Conservation (phyloP, 2,797 vertebrate genomes). For the Peromyscus aztecus region DNA sequence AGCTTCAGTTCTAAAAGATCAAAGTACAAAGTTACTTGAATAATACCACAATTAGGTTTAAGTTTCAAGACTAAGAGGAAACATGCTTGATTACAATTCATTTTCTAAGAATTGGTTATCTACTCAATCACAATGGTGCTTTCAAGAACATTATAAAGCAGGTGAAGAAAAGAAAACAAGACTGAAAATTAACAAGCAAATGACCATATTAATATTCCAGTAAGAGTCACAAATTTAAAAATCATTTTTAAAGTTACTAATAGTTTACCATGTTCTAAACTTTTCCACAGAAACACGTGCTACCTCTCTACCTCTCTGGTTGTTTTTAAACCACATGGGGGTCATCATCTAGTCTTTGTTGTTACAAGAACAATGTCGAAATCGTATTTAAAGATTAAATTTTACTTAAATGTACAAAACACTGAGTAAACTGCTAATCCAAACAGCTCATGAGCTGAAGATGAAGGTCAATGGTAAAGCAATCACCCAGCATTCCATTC, state of each 20-base stretch:
- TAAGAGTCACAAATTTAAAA: constrained; percentile 42
- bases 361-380: not conserved
- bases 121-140: not conserved
- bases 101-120: constrained; percentile 54
- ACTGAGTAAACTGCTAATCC: not conserved
- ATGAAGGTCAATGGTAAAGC: not conserved
- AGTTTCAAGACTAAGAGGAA: constrained; percentile 48
- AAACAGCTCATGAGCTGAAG: not conserved
- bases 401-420: constrained; percentile 49
- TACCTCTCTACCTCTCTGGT: constrained; percentile 37
- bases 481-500: not conserved
- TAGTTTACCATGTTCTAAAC: not conserved
- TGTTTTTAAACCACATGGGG: constrained; percentile 8
- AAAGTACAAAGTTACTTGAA: constrained; percentile 74
- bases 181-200: constrained; percentile 23
- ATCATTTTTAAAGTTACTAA: not conserved
- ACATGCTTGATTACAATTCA: constrained; percentile 12
- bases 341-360: constrained; percentile 38
- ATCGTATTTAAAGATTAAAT: not conserved
- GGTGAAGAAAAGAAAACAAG: not conserved
- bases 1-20: constrained; percentile 94
- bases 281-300: constrained; percentile 11
- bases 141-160: not conserved
- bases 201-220: not conserved
- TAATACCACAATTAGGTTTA: constrained; percentile 5